Conservation (phyloP, 2,113 vertebrate genomes). For the Leucopternis melanops region DNA sequence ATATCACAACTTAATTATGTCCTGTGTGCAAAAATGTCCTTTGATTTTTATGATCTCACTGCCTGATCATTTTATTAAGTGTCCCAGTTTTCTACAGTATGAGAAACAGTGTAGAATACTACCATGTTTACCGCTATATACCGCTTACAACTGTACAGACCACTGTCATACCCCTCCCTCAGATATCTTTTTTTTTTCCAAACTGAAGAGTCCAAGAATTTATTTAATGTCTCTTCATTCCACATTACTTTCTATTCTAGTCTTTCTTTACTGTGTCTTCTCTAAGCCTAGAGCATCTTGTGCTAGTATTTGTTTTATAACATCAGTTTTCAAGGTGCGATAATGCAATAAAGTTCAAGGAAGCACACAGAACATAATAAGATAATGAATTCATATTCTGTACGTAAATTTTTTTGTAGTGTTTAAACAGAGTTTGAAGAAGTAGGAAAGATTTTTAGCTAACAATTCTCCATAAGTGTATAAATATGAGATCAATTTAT, state of each 20-base stretch:
- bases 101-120: neutral
- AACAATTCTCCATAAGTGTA: neutral
- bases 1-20: neutral
- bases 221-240: neutral
- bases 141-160: neutral
- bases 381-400: neutral
- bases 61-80: neutral
- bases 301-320: neutral
- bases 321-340: neutral
- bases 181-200: neutral
- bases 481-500: neutral
- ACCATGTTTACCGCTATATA: neutral
- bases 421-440: neutral
- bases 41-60: neutral
- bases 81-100: neutral
- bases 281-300: neutral
- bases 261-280: neutral
- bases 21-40: neutral
- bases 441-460: neutral
- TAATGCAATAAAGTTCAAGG: neutral
- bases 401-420: neutral
- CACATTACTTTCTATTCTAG: neutral
- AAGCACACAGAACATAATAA: neutral
- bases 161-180: neutral
- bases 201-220: neutral